Evolutionary conservation across 53 echinoderm and acorn worm species (phyloP).

Genomic region (Glandiceps talaboti): DNA sequence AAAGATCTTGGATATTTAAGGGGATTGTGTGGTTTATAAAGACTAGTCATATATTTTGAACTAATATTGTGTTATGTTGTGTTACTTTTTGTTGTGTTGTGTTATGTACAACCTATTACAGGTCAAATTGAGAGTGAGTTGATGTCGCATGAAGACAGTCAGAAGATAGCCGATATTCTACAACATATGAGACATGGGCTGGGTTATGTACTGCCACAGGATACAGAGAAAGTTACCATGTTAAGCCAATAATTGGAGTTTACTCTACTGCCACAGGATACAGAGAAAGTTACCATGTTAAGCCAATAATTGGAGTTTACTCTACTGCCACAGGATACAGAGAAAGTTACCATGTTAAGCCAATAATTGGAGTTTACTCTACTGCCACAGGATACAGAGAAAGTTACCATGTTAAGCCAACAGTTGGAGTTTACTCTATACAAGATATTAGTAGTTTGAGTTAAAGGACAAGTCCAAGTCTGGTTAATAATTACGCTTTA

Average conservation of each 20-base stretch:
- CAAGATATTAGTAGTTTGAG: no score
- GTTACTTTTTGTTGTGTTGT: background rate
- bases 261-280: conserved; percentile 5
- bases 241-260: background rate
- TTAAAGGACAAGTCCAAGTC: no score
- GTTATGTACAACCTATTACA: conserved; percentile 7
- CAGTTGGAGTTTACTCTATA: no score
- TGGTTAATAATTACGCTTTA: no score
- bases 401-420: background rate
- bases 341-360: background rate
- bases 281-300: background rate
- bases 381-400: conserved; percentile 1
- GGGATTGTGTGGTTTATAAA: no score
- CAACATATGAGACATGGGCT: conserved; percentile 21
- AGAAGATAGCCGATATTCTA: conserved; percentile 21
- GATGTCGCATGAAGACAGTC: conserved; percentile 18
- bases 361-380: background rate
- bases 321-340: conserved; percentile 2
- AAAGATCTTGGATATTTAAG: no score
- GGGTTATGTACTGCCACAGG: conserved; percentile 17
- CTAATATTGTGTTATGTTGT: no score
- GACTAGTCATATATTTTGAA: no score
- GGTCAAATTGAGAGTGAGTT: conserved; percentile 23
- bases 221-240: background rate
- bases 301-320: background rate